Percentiles rank a stretch among this genome's conserved stretches.
Evolutionary conservation across 2,888 invertebrate genomes (phyloP).

Genomic region (Crossocerus cetratus): DNA sequence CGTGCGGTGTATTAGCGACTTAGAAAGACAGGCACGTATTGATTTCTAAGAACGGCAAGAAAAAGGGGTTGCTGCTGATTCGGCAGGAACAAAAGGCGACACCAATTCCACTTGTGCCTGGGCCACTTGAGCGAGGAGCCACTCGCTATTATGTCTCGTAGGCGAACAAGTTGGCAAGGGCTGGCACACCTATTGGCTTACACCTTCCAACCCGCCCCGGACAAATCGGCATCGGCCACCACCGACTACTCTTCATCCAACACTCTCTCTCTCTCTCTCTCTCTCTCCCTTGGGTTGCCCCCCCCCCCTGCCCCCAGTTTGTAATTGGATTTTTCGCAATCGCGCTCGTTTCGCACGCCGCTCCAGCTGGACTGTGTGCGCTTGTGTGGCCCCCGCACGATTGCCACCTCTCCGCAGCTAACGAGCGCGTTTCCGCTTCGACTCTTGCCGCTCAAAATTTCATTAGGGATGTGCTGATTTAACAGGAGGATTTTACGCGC

Average conservation of each 20-base stretch:
- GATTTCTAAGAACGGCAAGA: slow-evolving; percentile 67
- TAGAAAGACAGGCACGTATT: slow-evolving; percentile 56
- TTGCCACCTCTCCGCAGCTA: no score
- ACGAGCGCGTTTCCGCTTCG: no score
- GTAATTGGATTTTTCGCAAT: no score
- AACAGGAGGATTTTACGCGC: background rate
- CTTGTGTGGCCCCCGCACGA: no score
- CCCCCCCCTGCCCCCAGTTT: no score
- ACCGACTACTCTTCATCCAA: slow-evolving; percentile 9
- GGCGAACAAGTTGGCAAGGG: slow-evolving; percentile 47
- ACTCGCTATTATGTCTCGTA: slow-evolving; percentile 62
- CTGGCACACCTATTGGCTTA: slow-evolving; percentile 39
- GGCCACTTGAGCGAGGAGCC: slow-evolving; percentile 59
- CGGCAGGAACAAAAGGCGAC: slow-evolving; percentile 65
- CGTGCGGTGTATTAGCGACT: slow-evolving; percentile 44
- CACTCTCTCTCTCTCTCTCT: background rate
- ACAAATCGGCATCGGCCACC: no score
- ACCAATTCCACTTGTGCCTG: slow-evolving; percentile 65
- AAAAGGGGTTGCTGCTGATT: slow-evolving; percentile 69
- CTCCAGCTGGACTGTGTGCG: no score
- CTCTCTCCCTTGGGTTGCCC: no score
- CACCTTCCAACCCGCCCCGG: slow-evolving; percentile 9
- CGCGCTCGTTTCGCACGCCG: no score
- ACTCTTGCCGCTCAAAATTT: background rate
- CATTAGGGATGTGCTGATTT: background rate